Conservation (phyloP, 2,888 invertebrate genomes). For the Antitype chi region DNA sequence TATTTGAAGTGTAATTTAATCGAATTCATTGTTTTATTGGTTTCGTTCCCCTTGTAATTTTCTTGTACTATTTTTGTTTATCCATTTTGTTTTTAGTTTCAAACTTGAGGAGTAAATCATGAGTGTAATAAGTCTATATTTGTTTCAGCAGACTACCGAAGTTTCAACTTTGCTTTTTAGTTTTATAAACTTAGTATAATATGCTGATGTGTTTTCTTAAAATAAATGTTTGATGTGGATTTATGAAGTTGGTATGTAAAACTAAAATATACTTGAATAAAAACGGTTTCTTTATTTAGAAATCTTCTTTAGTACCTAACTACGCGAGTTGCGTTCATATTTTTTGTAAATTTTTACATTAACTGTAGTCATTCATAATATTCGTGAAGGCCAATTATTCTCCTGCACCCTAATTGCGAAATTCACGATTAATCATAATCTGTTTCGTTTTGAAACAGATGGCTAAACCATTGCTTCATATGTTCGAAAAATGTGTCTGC, state of each 20-base stretch:
- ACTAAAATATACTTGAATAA: conserved; percentile 18
- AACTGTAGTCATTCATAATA: background rate
- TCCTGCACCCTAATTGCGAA: too few species aligned
- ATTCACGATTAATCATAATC: too few species aligned
- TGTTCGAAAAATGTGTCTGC: too few species aligned
- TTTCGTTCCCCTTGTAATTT: conserved; percentile 46
- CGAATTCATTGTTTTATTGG: conserved; percentile 66
- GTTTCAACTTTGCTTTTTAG: conserved; percentile 44
- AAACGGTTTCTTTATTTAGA: too few species aligned
- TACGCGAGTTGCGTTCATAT: background rate
- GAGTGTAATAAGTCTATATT: conserved; percentile 37
- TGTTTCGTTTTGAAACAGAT: too few species aligned
- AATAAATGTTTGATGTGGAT: conserved; percentile 25
- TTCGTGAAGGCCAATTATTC: too few species aligned
- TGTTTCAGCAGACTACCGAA: conserved; percentile 30
- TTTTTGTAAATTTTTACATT: background rate
- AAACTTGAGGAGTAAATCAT: conserved; percentile 45
- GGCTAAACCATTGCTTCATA: too few species aligned
- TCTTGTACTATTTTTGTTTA: conserved; percentile 10
- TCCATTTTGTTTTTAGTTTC: conserved; percentile 25
- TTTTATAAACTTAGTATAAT: conserved; percentile 32
- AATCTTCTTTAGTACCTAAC: too few species aligned
- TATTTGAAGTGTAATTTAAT: conserved; percentile 62
- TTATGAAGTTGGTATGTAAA: conserved; percentile 7
- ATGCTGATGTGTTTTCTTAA: conserved; percentile 20